Evolutionary conservation across 2,113 vertebrate genomes (phyloP).

Genomic region (Glaucomys volans): DNA sequence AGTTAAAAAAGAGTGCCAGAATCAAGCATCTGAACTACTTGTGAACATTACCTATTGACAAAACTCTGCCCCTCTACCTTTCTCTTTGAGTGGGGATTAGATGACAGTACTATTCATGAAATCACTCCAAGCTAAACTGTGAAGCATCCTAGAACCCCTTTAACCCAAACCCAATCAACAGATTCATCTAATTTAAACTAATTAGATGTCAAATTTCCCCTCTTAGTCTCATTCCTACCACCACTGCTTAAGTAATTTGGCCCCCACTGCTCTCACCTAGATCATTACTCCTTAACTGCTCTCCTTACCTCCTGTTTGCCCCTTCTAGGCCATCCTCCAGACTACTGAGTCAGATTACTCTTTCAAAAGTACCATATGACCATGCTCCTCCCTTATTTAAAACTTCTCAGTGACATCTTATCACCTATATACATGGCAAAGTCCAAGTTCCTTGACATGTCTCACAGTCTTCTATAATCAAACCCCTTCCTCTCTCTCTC

Average conservation of each 20-base stretch:
- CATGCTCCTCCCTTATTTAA: constrained; percentile 31
- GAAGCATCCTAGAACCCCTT: constrained; percentile 22
- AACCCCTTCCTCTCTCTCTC: neutral
- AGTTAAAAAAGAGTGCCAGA: too few species aligned
- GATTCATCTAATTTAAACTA: constrained; percentile 33
- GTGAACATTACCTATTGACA: constrained; percentile 2
- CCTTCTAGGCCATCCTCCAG: neutral
- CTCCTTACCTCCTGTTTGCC: neutral
- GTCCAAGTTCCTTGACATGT: constrained; percentile 19
- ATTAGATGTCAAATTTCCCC: constrained; percentile 45
- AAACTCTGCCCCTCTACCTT: neutral
- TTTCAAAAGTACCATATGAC: constrained; percentile 39
- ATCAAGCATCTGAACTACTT: constrained; percentile 17
- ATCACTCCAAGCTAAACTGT: neutral
- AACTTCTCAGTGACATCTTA: constrained; percentile 1
- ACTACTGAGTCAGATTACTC: neutral
- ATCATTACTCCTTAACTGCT: constrained; percentile 16
- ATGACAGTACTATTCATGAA: neutral
- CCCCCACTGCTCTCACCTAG: neutral
- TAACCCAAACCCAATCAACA: constrained; percentile 21
- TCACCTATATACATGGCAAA: neutral
- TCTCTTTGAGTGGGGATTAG: neutral
- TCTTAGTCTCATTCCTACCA: neutral
- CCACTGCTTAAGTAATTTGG: neutral
- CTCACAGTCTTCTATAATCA: neutral